Conservation (phyloP, 2,113 vertebrate species). For the Gambusia holbrooki region DNA sequence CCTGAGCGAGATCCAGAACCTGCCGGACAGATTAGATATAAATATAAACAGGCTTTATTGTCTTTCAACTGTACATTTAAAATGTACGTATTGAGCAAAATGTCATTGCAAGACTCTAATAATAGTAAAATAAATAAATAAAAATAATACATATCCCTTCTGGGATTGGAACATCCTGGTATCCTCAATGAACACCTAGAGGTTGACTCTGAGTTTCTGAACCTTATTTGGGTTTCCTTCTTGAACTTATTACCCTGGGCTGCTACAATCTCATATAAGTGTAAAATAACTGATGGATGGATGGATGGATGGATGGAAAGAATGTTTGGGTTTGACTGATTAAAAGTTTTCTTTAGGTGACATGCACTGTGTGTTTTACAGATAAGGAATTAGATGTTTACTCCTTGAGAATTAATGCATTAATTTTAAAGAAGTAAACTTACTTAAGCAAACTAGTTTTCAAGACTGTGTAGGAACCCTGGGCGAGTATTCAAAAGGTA, state of each 20-base stretch:
- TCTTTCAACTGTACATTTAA: no score
- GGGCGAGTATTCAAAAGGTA: conserved; percentile 42
- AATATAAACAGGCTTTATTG: no score
- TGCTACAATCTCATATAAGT: background rate
- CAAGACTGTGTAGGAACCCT: background rate
- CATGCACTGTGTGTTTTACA: no score
- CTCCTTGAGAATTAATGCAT: background rate
- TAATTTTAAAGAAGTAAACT: background rate
- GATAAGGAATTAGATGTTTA: background rate
- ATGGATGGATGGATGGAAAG: no score
- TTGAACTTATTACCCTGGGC: background rate
- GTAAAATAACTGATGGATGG: no score
- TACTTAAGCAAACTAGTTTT: background rate
- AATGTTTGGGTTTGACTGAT: no score
- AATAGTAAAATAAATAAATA: no score
- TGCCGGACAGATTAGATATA: background rate
- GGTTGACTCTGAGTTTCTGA: background rate
- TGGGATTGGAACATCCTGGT: background rate
- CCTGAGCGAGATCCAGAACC: background rate
- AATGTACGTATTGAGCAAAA: no score
- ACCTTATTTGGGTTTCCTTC: background rate
- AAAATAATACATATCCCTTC: no score
- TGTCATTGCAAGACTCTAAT: no score
- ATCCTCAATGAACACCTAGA: background rate
- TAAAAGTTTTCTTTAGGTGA: no score